phyloP scores from a whole-genome alignment of 2,797 vertebrate species.

The Lycodopsis pacificus region DNA sequence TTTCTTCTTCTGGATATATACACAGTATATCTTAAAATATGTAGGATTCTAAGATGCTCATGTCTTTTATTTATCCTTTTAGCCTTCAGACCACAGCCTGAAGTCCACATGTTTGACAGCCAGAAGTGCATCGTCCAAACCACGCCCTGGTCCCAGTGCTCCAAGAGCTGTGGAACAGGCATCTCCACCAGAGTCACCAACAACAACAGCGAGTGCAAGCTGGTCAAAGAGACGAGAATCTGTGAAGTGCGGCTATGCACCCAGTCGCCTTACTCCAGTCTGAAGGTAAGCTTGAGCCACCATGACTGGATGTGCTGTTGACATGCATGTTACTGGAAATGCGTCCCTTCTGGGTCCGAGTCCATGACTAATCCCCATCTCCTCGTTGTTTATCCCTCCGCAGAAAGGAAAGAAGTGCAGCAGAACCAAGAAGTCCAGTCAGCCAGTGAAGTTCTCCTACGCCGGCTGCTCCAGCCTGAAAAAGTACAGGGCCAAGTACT shows the following conservation, averaged over 20 bases:
- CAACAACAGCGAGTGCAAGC: constrained; percentile 93
- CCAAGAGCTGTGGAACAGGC: constrained; percentile 96
- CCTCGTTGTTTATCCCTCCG: constrained; percentile 12
- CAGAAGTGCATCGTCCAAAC: constrained; percentile 97
- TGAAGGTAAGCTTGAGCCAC: constrained; percentile 88
- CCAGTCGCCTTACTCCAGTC: constrained; percentile 88
- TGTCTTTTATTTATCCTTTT: constrained; percentile 28
- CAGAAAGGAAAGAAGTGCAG: constrained; percentile 99
- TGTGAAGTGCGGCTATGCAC: constrained; percentile 97
- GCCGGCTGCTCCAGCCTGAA: constrained; percentile 95
- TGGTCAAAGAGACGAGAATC: constrained; percentile 95
- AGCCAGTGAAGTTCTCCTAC: constrained; percentile 90
- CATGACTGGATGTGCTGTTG: constrained; percentile 3
- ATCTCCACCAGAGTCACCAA: constrained; percentile 97
- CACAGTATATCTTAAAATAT: not conserved
- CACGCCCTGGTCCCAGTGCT: constrained; percentile 97
- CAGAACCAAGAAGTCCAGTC: constrained; percentile 92
- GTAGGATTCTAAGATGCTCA: constrained; percentile 43
- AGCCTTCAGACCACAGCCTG: constrained; percentile 91
- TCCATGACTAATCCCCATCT: constrained; percentile 45
- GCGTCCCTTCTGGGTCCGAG: not conserved
- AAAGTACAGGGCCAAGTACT: constrained; percentile 96
- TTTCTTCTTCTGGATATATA: not conserved
- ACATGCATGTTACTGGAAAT: constrained; percentile 1
- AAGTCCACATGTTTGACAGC: constrained; percentile 88